These are phyloP conservation scores for Pelodytes ibericus DNA, from an alignment of 2,797 vertebrate species.

Conservation along the genomic window DNA sequence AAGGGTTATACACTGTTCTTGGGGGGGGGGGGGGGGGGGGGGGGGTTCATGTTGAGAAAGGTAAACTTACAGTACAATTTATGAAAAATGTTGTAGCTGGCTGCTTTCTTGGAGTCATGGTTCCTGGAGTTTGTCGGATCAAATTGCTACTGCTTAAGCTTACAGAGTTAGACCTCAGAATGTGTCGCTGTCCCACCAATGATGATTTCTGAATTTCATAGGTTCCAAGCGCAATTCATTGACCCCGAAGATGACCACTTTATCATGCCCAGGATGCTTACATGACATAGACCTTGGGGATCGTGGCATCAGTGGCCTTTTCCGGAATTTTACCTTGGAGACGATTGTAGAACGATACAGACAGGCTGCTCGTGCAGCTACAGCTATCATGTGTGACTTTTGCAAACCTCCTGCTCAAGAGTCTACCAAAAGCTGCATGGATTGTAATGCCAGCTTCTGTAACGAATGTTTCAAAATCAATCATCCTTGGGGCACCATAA, in stretches of 20 bases:
- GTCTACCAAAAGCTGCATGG: constrained; percentile 97
- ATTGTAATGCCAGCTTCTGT: constrained; percentile 96
- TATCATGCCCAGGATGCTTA: constrained; percentile 92
- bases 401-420: constrained; percentile 93
- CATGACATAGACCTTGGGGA: constrained; percentile 94
- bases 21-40: too few species aligned
- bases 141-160: too few species aligned
- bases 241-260: constrained; percentile 83
- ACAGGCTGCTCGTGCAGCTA: constrained; percentile 90
- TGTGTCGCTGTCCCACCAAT: too few species aligned
- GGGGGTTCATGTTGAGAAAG: too few species aligned
- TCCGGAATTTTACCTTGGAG: constrained; percentile 96
- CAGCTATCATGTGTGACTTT: constrained; percentile 93
- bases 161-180: too few species aligned
- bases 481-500: constrained; percentile 94
- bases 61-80: too few species aligned
- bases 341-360: constrained; percentile 94
- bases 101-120: too few species aligned
- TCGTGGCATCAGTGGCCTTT: constrained; percentile 93
- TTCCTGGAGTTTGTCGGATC: too few species aligned
- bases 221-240: constrained; percentile 90
- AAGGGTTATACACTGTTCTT: too few species aligned
- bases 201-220: constrained; percentile 73
- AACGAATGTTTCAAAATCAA: constrained; percentile 96
- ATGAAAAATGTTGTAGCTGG: too few species aligned